Evolutionary conservation across 2,113 vertebrate species (phyloP).

Genomic region (Odontophorus gujanensis): DNA sequence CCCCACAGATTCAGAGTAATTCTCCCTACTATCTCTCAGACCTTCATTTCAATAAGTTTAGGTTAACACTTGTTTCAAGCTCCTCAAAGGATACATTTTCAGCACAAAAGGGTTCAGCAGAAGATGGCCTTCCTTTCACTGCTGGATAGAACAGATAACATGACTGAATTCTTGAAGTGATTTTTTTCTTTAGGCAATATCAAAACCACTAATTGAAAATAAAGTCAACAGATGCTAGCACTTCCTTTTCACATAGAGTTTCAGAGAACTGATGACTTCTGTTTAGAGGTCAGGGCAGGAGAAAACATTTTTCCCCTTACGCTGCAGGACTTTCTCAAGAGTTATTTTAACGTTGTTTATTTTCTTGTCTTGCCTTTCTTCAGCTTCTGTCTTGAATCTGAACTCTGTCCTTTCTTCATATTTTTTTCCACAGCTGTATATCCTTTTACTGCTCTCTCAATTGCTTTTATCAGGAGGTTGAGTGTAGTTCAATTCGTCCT

Average conservation of each 20-base stretch:
- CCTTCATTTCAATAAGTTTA: constrained; percentile 13
- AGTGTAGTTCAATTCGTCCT: constrained; percentile 31
- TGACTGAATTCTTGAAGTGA: not conserved
- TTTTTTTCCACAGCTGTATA: constrained; percentile 4
- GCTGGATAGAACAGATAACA: not conserved
- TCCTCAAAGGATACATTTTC: not conserved
- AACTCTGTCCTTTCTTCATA: constrained; percentile 41
- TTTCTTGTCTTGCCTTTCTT: constrained; percentile 34
- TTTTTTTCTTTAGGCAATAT: constrained; percentile 19
- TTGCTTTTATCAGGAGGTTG: constrained; percentile 33
- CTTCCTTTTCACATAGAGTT: constrained; percentile 37
- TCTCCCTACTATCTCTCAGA: not conserved
- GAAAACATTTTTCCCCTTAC: constrained; percentile 33
- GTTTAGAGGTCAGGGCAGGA: constrained; percentile 13
- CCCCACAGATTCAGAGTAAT: not conserved
- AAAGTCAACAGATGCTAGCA: constrained; percentile 40
- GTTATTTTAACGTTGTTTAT: constrained; percentile 55
- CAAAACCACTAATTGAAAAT: constrained; percentile 5
- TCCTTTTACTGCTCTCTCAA: constrained; percentile 36
- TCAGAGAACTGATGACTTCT: constrained; percentile 8
- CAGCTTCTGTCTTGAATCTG: constrained; percentile 46
- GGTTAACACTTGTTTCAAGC: not conserved
- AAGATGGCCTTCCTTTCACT: not conserved
- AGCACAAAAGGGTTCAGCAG: not conserved
- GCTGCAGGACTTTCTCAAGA: constrained; percentile 37